phyloP scores from a whole-genome alignment of 1,140 invertebrate species.

The Babylonia areolata region DNA sequence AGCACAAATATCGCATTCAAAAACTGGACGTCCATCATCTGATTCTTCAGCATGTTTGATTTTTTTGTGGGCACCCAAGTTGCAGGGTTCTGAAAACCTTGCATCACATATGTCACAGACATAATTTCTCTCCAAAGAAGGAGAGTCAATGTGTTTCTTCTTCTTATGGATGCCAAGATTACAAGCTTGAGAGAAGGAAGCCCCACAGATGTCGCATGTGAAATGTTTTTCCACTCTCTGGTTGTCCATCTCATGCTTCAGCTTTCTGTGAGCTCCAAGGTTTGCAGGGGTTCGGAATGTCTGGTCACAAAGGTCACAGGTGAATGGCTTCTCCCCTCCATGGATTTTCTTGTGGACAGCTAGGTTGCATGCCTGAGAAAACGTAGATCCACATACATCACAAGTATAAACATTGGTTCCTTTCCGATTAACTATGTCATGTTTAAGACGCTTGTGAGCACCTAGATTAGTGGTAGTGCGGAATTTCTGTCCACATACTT shows the following conservation, averaged over 20 bases:
- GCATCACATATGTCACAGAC: slow-evolving; percentile 32
- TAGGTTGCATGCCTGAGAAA: slow-evolving; percentile 35
- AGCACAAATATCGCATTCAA: slow-evolving; percentile 34
- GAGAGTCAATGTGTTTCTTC: slow-evolving; percentile 19
- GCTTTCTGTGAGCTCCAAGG: slow-evolving; percentile 29
- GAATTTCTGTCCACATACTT: slow-evolving; percentile 24
- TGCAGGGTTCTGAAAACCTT: slow-evolving; percentile 33
- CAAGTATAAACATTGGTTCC: slow-evolving; percentile 21
- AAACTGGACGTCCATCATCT: slow-evolving; percentile 6
- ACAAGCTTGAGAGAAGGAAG: slow-evolving; percentile 34
- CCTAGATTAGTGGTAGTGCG: slow-evolving; percentile 18
- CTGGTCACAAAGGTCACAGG: slow-evolving; percentile 34
- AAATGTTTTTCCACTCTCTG: background rate
- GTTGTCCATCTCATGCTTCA: slow-evolving; percentile 25
- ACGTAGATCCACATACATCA: slow-evolving; percentile 34
- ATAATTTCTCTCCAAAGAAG: slow-evolving; percentile 25
- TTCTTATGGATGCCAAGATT: slow-evolving; percentile 34
- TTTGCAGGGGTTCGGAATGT: slow-evolving; percentile 28
- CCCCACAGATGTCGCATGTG: slow-evolving; percentile 36
- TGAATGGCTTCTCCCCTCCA: slow-evolving; percentile 29
- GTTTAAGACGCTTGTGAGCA: slow-evolving; percentile 32
- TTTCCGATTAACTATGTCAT: background rate
- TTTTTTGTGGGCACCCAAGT: slow-evolving; percentile 34
- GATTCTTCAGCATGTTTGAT: slow-evolving; percentile 39
- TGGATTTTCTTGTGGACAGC: slow-evolving; percentile 25